These are phyloP conservation scores for Crocuta crocuta DNA, from an alignment of 2,113 vertebrate species.

Conservation along the genomic window DNA sequence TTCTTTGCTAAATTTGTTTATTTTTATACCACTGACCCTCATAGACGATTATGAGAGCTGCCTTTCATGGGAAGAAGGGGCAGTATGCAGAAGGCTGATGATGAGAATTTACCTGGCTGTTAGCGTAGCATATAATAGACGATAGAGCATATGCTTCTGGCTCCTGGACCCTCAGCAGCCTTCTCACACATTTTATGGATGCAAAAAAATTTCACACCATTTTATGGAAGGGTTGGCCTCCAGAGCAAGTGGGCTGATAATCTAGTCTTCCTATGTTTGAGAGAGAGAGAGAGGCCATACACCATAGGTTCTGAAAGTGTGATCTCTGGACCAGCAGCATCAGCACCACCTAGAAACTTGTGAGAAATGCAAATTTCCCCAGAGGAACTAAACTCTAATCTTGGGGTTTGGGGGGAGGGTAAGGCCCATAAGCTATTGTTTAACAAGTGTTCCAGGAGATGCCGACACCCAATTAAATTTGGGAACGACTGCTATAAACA, in stretches of 20 bases:
- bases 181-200: neutral
- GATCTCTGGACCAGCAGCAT: neutral
- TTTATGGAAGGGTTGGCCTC: neutral
- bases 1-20: constrained; percentile 23
- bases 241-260: neutral
- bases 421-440: neutral
- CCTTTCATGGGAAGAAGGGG: neutral
- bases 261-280: neutral
- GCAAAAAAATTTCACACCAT: neutral
- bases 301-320: neutral
- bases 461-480: neutral
- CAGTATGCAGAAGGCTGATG: neutral
- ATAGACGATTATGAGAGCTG: neutral
- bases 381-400: neutral
- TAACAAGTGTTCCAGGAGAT: neutral
- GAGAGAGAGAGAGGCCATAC: neutral
- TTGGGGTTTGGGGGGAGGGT: too few relatives aligned
- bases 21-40: neutral
- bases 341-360: neutral
- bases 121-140: neutral
- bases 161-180: neutral
- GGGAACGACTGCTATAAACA: neutral
- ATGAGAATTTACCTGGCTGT: neutral
- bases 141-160: neutral
- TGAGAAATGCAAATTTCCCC: neutral